Base-by-base conservation (phyloP, 1,140 invertebrate species). In the Whitmania pigra region DNA sequence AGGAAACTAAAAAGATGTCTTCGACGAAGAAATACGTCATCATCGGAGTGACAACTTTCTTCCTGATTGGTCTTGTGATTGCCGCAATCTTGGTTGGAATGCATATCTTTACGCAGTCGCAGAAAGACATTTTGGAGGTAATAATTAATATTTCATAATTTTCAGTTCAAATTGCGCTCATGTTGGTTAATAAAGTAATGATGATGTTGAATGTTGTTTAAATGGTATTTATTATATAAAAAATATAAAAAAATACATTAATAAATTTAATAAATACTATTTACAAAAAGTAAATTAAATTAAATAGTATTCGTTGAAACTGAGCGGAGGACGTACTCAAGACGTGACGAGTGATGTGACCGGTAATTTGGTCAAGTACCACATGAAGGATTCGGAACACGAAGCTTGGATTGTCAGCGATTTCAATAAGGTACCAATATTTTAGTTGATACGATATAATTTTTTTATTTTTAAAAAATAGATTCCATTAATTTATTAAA, bases 321-420 rank as follows among this genome's bases (percentile, higher is more conserved):
- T 27, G 29, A 22, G 6, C 7, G 40, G 36, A 36, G 40, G 40
- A 11, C 27, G 29, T 17, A 68, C 27, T 13, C 67, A 68, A 40
- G 29, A 68, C 7, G 67, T 68, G 29, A 68, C 25, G 6, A 40
- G 67, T 68, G 67, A 68, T 40, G 22, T 43, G n/a, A 68, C 9
- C 36, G 15, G n/a, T 25, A 68, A 68, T 18, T 6, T 68, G 6
- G 67, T 68, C 3, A 31, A 68, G 25, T 68, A 68, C 67, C 27
- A 68, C 15, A 18, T 68, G 7, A 1, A 0, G 0, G 40, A 68
- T 68, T 11, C 3, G 25, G 67, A 43, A 7, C 67, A 68, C 11
- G 40, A 68, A 7, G 40, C 67, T 36, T 68, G 67, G 67, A 36
- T 68, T 22, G 67, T 68, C 29, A 68, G 36, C 36, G 67, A 68